Evolutionary conservation across 2,797 vertebrate genomes (phyloP).

Genomic region (Microctenopoma lineatum): DNA sequence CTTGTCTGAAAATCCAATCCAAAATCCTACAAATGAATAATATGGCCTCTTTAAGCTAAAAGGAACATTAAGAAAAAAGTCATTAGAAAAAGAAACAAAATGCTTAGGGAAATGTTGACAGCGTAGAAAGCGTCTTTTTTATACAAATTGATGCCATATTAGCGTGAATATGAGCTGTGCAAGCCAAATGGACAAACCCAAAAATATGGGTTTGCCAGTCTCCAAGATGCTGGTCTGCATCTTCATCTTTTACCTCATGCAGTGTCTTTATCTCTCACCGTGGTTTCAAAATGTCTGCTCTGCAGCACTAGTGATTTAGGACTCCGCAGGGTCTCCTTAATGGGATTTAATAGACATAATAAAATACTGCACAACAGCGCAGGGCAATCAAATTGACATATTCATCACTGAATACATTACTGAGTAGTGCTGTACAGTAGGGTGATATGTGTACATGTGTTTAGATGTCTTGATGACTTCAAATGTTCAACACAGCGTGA

Average conservation of each 20-base stretch:
- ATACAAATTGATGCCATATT: too few relatives aligned
- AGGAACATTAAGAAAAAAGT: too few relatives aligned
- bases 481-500: background rate
- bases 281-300: background rate
- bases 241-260: background rate
- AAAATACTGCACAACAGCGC: slow-evolving; percentile 3
- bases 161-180: too few relatives aligned
- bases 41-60: too few relatives aligned
- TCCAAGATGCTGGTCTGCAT: background rate
- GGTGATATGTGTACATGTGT: background rate
- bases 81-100: too few relatives aligned
- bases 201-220: too few relatives aligned
- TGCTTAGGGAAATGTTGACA: too few relatives aligned
- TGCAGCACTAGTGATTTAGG: background rate
- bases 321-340: slow-evolving; percentile 21
- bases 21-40: too few relatives aligned
- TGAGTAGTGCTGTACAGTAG: background rate
- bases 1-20: too few relatives aligned
- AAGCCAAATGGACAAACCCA: too few relatives aligned
- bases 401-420: background rate
- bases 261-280: background rate
- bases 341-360: slow-evolving; percentile 27
- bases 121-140: too few relatives aligned
- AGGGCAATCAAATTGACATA: slow-evolving; percentile 4
- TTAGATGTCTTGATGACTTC: background rate